phyloP scores from a whole-genome alignment of 2,113 vertebrate species.

The Morphnarchus princeps region DNA sequence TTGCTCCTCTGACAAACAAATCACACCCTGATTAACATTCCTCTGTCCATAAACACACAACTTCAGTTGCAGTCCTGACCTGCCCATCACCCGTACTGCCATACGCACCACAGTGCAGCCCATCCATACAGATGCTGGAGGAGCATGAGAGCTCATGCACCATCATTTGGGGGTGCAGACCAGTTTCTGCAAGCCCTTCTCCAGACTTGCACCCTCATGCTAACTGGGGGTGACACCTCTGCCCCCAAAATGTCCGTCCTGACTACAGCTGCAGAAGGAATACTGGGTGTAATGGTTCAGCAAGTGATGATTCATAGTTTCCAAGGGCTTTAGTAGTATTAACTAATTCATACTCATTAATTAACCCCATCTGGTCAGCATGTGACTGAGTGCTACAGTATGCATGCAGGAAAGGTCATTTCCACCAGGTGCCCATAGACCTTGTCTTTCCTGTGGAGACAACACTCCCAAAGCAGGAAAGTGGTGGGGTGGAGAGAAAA shows the following conservation, averaged over 20 bases:
- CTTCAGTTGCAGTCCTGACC: neutral
- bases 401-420: neutral
- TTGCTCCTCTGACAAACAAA: neutral
- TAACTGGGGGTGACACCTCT: neutral
- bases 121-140: neutral
- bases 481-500: neutral
- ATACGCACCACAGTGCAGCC: rapidly evolving
- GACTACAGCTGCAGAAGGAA: neutral
- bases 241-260: neutral
- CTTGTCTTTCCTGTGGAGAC: neutral
- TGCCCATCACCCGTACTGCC: rapidly evolving
- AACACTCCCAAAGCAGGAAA: neutral
- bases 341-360: neutral
- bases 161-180: neutral
- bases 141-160: neutral
- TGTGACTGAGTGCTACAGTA: neutral
- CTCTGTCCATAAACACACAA: neutral
- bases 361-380: neutral
- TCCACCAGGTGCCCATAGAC: neutral
- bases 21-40: rapidly evolving
- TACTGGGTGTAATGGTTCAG: neutral
- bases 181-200: neutral
- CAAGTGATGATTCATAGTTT: neutral
- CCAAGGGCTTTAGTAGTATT: neutral
- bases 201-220: neutral